phyloP scores from a whole-genome alignment of 2,888 invertebrate genomes.

The Oxystoma pomonae region DNA sequence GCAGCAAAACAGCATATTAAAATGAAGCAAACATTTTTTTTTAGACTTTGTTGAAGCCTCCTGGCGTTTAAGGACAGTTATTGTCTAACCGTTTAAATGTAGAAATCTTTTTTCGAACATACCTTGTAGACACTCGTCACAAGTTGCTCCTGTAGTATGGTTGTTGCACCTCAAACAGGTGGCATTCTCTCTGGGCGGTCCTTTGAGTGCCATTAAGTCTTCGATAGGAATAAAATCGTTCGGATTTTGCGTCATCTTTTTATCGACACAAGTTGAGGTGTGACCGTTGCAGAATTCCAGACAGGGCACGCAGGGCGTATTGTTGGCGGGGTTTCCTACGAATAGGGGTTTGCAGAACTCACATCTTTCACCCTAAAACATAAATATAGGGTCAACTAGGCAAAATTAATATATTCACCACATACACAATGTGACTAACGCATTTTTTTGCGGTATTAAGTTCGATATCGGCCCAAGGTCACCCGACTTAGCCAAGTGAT shows the following conservation, averaged over 20 bases:
- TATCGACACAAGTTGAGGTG: constrained; percentile 69
- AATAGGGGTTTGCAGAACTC: constrained; percentile 85
- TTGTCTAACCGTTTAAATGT: too few relatives aligned
- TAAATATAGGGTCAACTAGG: too few relatives aligned
- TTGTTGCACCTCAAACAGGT: constrained; percentile 82
- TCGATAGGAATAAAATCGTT: constrained; percentile 39
- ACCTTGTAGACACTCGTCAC: constrained; percentile 65
- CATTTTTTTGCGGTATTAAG: too few relatives aligned
- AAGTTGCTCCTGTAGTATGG: constrained; percentile 75
- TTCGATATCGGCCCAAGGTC: too few relatives aligned
- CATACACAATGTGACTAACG: too few relatives aligned
- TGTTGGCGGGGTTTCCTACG: constrained; percentile 86
- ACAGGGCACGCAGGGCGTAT: constrained; percentile 84
- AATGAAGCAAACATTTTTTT: too few relatives aligned
- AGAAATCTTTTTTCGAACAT: constrained; percentile 20
- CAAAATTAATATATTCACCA: too few relatives aligned
- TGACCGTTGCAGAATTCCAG: constrained; percentile 87
- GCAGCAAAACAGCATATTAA: too few relatives aligned
- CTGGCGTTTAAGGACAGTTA: too few relatives aligned
- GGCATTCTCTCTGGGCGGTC: constrained; percentile 62
- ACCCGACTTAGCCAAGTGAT: too few relatives aligned
- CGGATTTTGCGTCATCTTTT: constrained; percentile 40
- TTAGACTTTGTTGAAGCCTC: too few relatives aligned
- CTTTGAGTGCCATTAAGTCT: constrained; percentile 52
- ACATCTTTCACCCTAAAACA: constrained; percentile 74